Conservation (phyloP, 2,113 vertebrate genomes). For the Plestiodon gilberti region DNA sequence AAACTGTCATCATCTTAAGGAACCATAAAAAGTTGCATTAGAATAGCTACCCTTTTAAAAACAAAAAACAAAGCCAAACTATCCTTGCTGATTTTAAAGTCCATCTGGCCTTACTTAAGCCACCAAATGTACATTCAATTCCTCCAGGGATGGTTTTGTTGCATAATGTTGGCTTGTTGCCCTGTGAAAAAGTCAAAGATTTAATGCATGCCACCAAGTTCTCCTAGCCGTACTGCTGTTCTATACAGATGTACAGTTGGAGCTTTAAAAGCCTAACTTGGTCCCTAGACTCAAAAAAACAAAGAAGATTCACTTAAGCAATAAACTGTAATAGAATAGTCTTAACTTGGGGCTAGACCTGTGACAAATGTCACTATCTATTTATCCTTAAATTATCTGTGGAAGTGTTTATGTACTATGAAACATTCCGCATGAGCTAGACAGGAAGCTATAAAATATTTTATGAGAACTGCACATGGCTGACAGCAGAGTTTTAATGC, state of each 20-base stretch:
- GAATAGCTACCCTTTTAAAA: conserved; percentile 67
- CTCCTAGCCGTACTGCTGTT: conserved; percentile 18
- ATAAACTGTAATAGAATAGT: conserved; percentile 34
- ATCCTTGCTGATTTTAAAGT: conserved; percentile 52
- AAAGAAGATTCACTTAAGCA: conserved; percentile 60
- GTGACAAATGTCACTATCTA: conserved; percentile 66
- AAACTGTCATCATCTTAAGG: conserved; percentile 51
- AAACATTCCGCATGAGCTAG: conserved; percentile 67
- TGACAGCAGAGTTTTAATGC: conserved; percentile 68
- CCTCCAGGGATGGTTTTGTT: conserved; percentile 71
- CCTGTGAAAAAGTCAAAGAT: conserved; percentile 66
- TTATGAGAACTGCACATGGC: conserved; percentile 66
- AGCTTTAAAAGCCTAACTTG: conserved; percentile 46
- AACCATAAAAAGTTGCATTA: conserved; percentile 51
- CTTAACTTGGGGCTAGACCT: conserved; percentile 42
- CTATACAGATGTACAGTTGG: background rate
- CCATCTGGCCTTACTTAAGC: conserved; percentile 80
- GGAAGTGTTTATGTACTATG: conserved; percentile 77
- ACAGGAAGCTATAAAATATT: conserved; percentile 75
- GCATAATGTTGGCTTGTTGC: conserved; percentile 66
- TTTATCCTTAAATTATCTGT: conserved; percentile 71
- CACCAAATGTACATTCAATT: conserved; percentile 71
- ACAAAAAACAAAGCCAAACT: background rate
- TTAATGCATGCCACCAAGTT: conserved; percentile 61
- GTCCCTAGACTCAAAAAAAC: conserved; percentile 37